phyloP scores from a whole-genome alignment of 2,113 vertebrate genomes.

The Fregetta grallaria region DNA sequence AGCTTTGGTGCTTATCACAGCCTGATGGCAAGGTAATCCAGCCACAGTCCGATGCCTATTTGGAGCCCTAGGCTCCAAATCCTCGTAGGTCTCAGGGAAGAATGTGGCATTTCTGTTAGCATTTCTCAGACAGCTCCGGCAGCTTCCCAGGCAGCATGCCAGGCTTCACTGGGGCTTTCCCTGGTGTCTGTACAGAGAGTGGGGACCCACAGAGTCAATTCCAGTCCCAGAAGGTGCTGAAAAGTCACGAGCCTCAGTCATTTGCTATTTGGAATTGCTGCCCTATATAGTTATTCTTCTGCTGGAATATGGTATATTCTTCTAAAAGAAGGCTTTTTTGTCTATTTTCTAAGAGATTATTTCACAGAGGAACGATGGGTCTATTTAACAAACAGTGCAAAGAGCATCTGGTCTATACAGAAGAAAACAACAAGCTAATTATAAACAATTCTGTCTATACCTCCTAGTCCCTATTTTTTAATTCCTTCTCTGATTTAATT shows the following conservation, averaged over 20 bases:
- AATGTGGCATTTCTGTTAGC: background rate
- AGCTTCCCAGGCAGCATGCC: background rate
- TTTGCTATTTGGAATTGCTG: background rate
- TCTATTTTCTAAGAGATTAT: background rate
- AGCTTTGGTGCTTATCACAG: background rate
- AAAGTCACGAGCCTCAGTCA: background rate
- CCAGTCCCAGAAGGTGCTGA: background rate
- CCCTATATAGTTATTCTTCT: background rate
- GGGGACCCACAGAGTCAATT: background rate
- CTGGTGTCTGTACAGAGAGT: background rate
- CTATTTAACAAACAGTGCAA: background rate
- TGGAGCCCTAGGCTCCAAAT: background rate
- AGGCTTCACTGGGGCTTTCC: accelerated
- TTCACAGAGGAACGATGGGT: background rate
- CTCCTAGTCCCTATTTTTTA: background rate
- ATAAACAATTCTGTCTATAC: background rate
- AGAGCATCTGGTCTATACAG: background rate
- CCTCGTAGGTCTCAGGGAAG: background rate
- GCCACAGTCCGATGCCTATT: background rate
- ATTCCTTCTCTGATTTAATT: constrained; percentile 3
- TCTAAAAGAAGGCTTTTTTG: background rate
- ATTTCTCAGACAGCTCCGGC: background rate
- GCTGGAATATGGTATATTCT: background rate
- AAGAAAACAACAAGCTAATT: background rate
- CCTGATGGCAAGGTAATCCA: background rate